Percentiles rank a stretch among this genome's conserved stretches.
phyloP scores from a whole-genome alignment of 1,140 invertebrate species.

The Brachionus sp. region DNA sequence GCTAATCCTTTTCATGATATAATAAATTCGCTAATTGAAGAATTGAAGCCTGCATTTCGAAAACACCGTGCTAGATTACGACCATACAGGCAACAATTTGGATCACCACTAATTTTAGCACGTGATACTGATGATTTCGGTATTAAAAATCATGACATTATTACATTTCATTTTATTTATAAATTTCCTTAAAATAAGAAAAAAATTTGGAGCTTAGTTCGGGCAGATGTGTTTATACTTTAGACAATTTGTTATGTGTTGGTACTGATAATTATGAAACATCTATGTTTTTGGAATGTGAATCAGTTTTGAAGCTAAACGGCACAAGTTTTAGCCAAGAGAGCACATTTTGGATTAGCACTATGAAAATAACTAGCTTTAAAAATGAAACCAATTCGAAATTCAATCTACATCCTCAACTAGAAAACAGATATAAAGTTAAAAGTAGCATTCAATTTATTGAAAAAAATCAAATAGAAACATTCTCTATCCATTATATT shows the following conservation, averaged over 20 bases:
- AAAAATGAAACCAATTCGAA: not conserved
- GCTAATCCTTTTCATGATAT: not conserved
- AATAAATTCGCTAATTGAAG: not conserved
- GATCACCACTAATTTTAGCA: not conserved
- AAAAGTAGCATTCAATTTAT: conserved; percentile 17
- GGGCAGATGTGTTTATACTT: not conserved
- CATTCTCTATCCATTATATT: not conserved
- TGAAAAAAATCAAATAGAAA: conserved; percentile 6
- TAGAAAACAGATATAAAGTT: conserved; percentile 10
- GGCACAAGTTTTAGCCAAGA: not conserved
- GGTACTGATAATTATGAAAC: not conserved
- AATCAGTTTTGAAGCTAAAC: not conserved
- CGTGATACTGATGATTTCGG: not conserved
- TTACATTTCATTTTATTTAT: not conserved
- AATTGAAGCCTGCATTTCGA: not conserved
- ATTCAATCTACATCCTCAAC: not conserved
- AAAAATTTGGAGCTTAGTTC: not conserved
- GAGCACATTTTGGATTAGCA: not conserved
- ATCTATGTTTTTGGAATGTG: not conserved
- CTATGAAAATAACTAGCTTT: not conserved
- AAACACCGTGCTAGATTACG: not conserved
- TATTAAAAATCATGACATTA: not conserved
- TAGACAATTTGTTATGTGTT: not conserved
- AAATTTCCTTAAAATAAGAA: not conserved
- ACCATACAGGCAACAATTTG: not conserved